Evolutionary conservation across 2,113 vertebrate genomes (phyloP).

Genomic region (Bothrops jararaca): DNA sequence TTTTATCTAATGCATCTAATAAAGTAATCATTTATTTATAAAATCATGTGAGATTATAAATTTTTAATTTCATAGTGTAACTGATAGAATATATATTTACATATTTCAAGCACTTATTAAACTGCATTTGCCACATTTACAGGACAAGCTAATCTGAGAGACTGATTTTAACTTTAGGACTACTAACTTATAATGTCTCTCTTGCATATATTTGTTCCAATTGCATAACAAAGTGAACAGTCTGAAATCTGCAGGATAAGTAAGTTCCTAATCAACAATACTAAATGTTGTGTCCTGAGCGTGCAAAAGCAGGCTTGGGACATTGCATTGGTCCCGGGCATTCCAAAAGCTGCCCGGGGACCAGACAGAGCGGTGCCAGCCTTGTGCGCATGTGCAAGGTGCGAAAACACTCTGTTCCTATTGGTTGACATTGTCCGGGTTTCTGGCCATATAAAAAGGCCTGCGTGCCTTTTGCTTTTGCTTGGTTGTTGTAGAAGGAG

Average conservation of each 20-base stretch:
- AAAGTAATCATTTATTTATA: neutral
- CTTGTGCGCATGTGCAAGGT: no score
- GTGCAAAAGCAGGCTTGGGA: no score
- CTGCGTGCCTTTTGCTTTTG: no score
- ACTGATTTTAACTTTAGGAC: neutral
- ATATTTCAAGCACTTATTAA: neutral
- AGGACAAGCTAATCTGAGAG: neutral
- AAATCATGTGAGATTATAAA: neutral
- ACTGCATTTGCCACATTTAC: neutral
- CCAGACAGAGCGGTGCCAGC: no score
- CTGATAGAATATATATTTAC: neutral
- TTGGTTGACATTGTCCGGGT: no score
- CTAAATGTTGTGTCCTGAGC: no score
- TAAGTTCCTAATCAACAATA: neutral
- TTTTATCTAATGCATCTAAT: neutral
- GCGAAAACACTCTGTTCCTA: no score
- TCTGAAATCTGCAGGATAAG: neutral
- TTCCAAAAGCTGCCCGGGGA: no score
- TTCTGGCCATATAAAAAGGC: no score
- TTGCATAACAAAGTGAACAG: neutral
- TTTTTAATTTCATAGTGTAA: neutral
- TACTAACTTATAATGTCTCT: neutral
- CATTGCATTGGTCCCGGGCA: no score
- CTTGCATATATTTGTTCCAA: neutral
- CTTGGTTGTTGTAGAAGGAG: no score